phyloP scores from a whole-genome alignment of 2,113 vertebrate genomes.

The Gobio gobio region DNA sequence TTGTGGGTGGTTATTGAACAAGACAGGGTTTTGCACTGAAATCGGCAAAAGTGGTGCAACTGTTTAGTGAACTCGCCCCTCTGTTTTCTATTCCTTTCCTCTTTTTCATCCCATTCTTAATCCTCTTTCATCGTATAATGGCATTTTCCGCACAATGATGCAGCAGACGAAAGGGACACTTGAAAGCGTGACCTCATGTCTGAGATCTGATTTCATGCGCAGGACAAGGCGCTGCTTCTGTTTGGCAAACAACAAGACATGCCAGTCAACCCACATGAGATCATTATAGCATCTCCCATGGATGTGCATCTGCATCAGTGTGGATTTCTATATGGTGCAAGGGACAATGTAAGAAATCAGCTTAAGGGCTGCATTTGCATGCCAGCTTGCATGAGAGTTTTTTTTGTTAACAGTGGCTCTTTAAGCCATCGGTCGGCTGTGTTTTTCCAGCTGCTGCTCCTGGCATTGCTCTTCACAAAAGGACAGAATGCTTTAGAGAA shows the following conservation, averaged over 20 bases:
- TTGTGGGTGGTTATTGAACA: conserved; percentile 5
- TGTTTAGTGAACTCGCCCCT: background rate
- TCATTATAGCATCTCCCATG: conserved; percentile 53
- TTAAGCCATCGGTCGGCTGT: conserved; percentile 60
- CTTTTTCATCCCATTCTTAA: conserved; percentile 66
- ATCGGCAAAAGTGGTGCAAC: background rate
- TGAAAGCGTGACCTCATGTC: conserved; percentile 69
- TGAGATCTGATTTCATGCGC: conserved; percentile 72
- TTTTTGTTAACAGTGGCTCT: conserved; percentile 69
- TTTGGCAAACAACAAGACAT: conserved; percentile 55
- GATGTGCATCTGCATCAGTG: conserved; percentile 48
- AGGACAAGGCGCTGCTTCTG: conserved; percentile 56
- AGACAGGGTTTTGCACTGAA: conserved; percentile 3
- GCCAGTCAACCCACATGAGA: conserved; percentile 63
- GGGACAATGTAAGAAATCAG: conserved; percentile 65
- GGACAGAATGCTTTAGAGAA: conserved; percentile 48
- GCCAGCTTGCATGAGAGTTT: conserved; percentile 59
- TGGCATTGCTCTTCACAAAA: conserved; percentile 61
- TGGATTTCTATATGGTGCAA: conserved; percentile 56
- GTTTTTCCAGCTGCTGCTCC: conserved; percentile 71
- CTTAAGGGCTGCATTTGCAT: conserved; percentile 64
- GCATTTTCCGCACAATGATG: conserved; percentile 66
- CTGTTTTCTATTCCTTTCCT: conserved; percentile 10
- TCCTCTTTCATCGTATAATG: conserved; percentile 71
- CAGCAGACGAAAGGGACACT: conserved; percentile 67